Evolutionary conservation across 1,140 invertebrate genomes (phyloP), one percentile per base, ranked within the genome.

Genomic region (Samia ricini): DNA sequence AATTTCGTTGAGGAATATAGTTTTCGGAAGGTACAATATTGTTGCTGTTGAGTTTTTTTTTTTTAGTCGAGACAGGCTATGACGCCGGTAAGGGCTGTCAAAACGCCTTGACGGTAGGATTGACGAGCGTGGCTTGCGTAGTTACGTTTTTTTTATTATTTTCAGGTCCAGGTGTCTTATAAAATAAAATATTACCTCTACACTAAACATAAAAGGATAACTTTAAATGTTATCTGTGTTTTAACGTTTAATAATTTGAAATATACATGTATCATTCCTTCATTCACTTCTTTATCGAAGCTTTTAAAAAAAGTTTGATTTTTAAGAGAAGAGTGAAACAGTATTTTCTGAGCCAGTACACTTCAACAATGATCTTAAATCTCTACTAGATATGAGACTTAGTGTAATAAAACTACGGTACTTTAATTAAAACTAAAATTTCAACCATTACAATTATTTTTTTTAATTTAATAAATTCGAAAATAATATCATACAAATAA

Each of bases 31-130:
- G 33, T 42, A 65, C 48, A 51, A 48, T 51, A 49, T 57, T 36
- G 60, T 71, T 69, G 68, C 52, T 58, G 63, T 75, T 81, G 79
- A 83, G 83, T 86, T 85, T 81, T 76, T 26, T 26, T 26, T 26
- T 42, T 77, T 69, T n/a, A n/a, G 71, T 66, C 65, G 68, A 71
- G 63, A 58, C 71, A 71, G 63, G 68, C 77, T 76, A 70, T 89
- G 86, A 89, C 81, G 86, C 76, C 85, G 84, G 86, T 89, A 83
- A 81, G 74, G 77, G 74, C 87, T 88, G 87, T 89, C 87, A 89
- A 82, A 86, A 80, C 71, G 75, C 74, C 4, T 70, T 85, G 82
- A 86, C 82, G 80, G 75, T 70, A 74, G 71, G 82, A 89, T 88
- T 89, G 87, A 89, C 85, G 83, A 86, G 82, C 82, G 77, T 75